Base-by-base conservation (phyloP, 2,113 vertebrate genomes). In the Callithrix jacchus region DNA sequence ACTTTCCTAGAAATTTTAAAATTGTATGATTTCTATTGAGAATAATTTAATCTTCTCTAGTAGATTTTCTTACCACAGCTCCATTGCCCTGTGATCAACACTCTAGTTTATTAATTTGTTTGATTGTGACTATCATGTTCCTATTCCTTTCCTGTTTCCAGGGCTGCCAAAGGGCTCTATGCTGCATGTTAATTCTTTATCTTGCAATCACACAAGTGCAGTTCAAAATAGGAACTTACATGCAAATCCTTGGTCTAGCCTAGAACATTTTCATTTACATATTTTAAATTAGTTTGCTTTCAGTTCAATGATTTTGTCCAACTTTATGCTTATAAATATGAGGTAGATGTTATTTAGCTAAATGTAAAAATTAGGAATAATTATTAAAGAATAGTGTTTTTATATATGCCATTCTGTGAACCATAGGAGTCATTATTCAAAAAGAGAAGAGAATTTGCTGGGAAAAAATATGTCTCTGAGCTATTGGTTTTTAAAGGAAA, bases 401-500 rank as follows among this genome's bases (percentile, higher is more conserved):
- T 96, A 86, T 97, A 86, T 96, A 93, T 97, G 91, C 87, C 96
- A 96, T 97, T 98, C 89, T 90, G 87, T 96, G 95, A 97, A 95
- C 95, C 96, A 82, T 37, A 30, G 58, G 83, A 97, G 83, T 83
- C 27, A 95, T 98, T 97, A 97, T 96, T 96, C 64, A 91, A 93
- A 97, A 91, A 37, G 87, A 97, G 87, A 96, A 64, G 64, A 98
- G 76, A 97, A 96, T 93, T 91, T 49, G 88, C 71, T 97, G 58
- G 94, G 94, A 98, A 98, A 97, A 96, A 92, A 77, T 61, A 92
- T 94, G 96, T 97, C 97, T 98, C 97, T 94, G 94, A 98, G 98
- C 95, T 96, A 94, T 56, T 97, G 90, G 97, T 97, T 98, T 97
- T 98, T 95, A 97, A 98, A 97, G 95, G 93, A 98, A 96, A 95